Conservation (phyloP, 2,113 vertebrate species). For the Percina caprodes region DNA sequence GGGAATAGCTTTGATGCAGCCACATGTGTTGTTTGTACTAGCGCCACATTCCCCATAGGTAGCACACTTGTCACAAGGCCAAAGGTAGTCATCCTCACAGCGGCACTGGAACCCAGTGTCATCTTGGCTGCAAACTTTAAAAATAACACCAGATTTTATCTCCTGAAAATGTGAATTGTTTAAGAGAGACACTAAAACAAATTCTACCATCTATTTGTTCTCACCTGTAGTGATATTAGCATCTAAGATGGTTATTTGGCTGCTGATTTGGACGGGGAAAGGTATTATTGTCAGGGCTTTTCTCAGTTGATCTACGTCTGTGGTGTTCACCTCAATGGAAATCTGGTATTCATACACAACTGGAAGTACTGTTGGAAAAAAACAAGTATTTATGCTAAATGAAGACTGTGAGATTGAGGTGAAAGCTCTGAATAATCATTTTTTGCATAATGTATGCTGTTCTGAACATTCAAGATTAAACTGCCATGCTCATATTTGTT, state of each 20-base stretch:
- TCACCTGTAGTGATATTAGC: slow-evolving; percentile 63
- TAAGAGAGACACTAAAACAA: neutral
- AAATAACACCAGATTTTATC: neutral
- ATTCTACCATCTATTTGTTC: neutral
- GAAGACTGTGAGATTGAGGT: too few species aligned
- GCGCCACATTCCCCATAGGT: slow-evolving; percentile 49
- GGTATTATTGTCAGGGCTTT: neutral
- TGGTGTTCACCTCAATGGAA: slow-evolving; percentile 52
- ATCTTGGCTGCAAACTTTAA: slow-evolving; percentile 50
- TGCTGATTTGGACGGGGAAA: slow-evolving; percentile 34
- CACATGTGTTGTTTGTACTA: slow-evolving; percentile 36
- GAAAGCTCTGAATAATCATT: too few species aligned
- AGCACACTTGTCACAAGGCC: slow-evolving; percentile 59
- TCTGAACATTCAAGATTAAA: neutral
- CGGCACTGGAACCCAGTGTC: slow-evolving; percentile 29
- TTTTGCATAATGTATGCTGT: too few species aligned
- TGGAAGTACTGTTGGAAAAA: slow-evolving; percentile 13
- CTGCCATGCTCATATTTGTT: neutral
- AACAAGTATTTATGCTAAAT: neutral
- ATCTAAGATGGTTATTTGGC: slow-evolving; percentile 35
- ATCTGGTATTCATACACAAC: slow-evolving; percentile 50
- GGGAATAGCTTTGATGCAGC: slow-evolving; percentile 53
- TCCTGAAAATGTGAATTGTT: neutral
- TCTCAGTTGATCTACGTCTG: slow-evolving; percentile 43
- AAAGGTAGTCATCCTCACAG: slow-evolving; percentile 57